Percentiles rank a stretch among this genome's conserved stretches.
Evolutionary conservation across 2,888 invertebrate species (phyloP).

Genomic region (Drosophila prostipennis): DNA sequence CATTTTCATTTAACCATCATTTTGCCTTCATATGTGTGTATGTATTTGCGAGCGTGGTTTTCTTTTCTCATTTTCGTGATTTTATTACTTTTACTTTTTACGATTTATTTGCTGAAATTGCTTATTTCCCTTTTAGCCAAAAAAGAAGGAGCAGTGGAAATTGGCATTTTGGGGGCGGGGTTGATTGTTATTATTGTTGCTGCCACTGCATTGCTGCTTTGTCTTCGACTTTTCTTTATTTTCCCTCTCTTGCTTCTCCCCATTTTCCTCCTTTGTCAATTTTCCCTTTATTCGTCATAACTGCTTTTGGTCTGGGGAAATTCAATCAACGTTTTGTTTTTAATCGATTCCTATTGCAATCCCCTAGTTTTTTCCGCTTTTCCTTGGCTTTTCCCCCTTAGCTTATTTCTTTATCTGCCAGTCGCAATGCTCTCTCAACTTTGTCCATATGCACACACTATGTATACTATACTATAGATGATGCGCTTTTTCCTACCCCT

Average conservation of each 20-base stretch:
- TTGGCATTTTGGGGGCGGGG: constrained; percentile 54
- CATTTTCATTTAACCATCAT: constrained; percentile 56
- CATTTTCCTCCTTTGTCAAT: background rate
- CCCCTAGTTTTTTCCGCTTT: constrained; percentile 14
- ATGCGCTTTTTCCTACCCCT: constrained; percentile 26
- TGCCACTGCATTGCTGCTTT: constrained; percentile 45
- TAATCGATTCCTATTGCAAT: constrained; percentile 62
- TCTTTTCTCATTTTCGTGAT: constrained; percentile 75
- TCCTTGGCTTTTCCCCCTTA: constrained; percentile 8
- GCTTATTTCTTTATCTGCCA: constrained; percentile 25
- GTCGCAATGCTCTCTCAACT: constrained; percentile 29
- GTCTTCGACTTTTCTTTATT: constrained; percentile 24
- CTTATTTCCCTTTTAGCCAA: constrained; percentile 69
- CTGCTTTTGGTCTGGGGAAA: constrained; percentile 59
- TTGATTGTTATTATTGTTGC: constrained; percentile 36
- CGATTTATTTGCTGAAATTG: constrained; percentile 79
- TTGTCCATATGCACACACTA: constrained; percentile 10
- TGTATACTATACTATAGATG: constrained; percentile 8
- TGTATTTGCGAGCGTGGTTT: constrained; percentile 43
- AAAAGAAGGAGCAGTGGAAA: constrained; percentile 33
- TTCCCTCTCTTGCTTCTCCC: background rate
- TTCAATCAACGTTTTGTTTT: constrained; percentile 67
- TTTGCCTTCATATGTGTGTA: constrained; percentile 27
- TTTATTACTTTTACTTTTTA: constrained; percentile 79
- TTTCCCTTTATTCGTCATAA: constrained; percentile 31